These are phyloP conservation scores for Periphyllus acericola DNA, from an alignment of 2,888 invertebrate genomes.

Conservation along the genomic window DNA sequence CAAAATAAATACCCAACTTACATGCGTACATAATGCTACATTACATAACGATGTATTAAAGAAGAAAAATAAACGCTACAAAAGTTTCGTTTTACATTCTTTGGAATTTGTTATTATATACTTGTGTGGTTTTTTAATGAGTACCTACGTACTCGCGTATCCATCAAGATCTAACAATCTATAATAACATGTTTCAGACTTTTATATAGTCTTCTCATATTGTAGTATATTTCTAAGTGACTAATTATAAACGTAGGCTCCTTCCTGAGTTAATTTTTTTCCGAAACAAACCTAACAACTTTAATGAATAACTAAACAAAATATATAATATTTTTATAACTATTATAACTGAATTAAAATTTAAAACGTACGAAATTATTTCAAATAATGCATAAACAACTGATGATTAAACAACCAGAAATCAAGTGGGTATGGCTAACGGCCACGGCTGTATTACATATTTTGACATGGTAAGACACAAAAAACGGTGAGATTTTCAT, in stretches of 20 bases:
- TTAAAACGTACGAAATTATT: too few species aligned
- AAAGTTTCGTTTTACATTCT: not conserved
- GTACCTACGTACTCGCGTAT: not conserved
- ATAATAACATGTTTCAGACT: not conserved
- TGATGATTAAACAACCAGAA: too few species aligned
- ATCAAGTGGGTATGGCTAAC: too few species aligned
- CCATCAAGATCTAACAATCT: not conserved
- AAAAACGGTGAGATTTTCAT: too few species aligned
- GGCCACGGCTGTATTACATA: too few species aligned
- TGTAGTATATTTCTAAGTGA: not conserved
- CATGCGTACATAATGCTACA: too few species aligned
- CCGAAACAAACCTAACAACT: not conserved
- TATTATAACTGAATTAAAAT: too few species aligned
- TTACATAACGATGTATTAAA: too few species aligned
- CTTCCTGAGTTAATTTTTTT: not conserved
- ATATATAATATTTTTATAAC: too few species aligned
- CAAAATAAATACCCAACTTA: not conserved
- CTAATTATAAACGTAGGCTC: not conserved
- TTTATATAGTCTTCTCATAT: not conserved
- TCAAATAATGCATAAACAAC: too few species aligned
- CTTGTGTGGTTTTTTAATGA: too few species aligned
- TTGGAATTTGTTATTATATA: not conserved
- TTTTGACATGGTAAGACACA: too few species aligned
- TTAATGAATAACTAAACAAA: not conserved
- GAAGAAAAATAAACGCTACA: not conserved